Evolutionary conservation across 2,888 invertebrate genomes (phyloP).

Genomic region (Helicoverpa assulta): DNA sequence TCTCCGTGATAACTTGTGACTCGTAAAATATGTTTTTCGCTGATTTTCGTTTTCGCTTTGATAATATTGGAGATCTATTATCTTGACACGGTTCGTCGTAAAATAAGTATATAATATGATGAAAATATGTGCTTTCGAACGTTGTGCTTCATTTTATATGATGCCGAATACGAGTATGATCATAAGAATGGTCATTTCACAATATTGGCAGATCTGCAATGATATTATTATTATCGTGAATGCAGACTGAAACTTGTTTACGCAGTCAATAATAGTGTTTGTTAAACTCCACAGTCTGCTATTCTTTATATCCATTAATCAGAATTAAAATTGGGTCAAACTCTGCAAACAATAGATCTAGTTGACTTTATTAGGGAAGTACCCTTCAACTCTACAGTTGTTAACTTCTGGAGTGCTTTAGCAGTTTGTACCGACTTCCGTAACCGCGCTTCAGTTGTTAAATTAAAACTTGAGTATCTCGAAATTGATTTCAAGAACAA

Average conservation of each 20-base stretch:
- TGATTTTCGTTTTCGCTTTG: slow-evolving; percentile 16
- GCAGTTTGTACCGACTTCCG: slow-evolving; percentile 31
- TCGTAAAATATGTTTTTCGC: slow-evolving; percentile 27
- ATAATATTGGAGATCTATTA: slow-evolving; percentile 13
- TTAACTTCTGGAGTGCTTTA: slow-evolving; percentile 40
- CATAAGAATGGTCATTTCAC: too few relatives aligned
- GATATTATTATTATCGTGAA: too few relatives aligned
- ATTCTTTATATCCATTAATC: not conserved
- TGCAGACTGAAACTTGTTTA: too few relatives aligned
- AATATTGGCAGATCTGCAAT: too few relatives aligned
- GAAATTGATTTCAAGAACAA: slow-evolving; percentile 28
- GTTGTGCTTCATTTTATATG: too few relatives aligned
- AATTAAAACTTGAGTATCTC: slow-evolving; percentile 21
- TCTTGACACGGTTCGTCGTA: slow-evolving; percentile 6
- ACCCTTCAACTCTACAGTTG: slow-evolving; percentile 21
- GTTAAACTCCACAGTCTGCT: not conserved
- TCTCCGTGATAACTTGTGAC: slow-evolving; percentile 11
- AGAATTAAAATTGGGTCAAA: slow-evolving; percentile 7
- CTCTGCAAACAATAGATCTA: slow-evolving; percentile 19
- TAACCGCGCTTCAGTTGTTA: slow-evolving; percentile 25
- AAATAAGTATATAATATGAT: not conserved
- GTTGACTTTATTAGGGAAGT: slow-evolving; percentile 29
- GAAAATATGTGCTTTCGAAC: slow-evolving; percentile 1
- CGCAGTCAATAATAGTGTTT: too few relatives aligned
- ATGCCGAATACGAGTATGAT: too few relatives aligned